Percentiles rank a stretch among this genome's conserved stretches.
phyloP scores from a whole-genome alignment of 1,140 invertebrate genomes.

The Radopholus similis region DNA sequence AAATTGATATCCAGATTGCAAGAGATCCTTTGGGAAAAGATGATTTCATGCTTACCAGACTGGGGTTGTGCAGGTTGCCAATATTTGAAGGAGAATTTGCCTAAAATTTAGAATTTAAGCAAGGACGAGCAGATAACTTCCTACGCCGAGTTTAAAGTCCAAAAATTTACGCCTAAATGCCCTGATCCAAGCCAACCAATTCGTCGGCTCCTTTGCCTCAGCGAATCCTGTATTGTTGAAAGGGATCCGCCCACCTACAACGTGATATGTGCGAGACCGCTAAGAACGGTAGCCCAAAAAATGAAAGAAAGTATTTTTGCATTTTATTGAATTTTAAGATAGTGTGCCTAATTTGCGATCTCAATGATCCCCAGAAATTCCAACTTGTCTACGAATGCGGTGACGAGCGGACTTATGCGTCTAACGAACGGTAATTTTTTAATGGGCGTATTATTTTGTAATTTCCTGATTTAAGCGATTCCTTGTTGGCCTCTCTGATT shows the following conservation, averaged over 20 bases:
- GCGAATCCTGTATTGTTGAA: conserved; percentile 89
- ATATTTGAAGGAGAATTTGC: conserved; percentile 16
- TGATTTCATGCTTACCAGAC: conserved; percentile 76
- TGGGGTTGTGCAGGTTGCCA: conserved; percentile 81
- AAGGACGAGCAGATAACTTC: conserved; percentile 83
- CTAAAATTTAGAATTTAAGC: conserved; percentile 64
- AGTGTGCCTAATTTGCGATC: conserved; percentile 82
- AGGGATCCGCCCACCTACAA: conserved; percentile 91
- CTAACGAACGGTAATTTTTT: conserved; percentile 70
- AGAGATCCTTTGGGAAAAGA: conserved; percentile 77
- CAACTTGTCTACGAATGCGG: conserved; percentile 89
- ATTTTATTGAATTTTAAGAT: conserved; percentile 59
- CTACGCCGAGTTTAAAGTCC: conserved; percentile 82
- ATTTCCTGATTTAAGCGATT: conserved; percentile 70
- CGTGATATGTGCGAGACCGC: conserved; percentile 79
- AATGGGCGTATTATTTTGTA: conserved; percentile 6
- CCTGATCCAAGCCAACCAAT: conserved; percentile 55
- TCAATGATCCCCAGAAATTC: conserved; percentile 86
- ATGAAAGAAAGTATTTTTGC: conserved; percentile 31
- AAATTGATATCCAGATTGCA: conserved; percentile 76
- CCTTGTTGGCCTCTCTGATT: conserved; percentile 83
- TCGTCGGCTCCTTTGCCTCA: conserved; percentile 83
- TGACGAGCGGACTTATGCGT: conserved; percentile 77
- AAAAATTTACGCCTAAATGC: conserved; percentile 78
- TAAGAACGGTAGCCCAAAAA: conserved; percentile 70